A percentile compares a stretch with the other conserved stretches of the same genome.
These are phyloP conservation scores for Sminthurides bifidus DNA, from an alignment of 1,140 invertebrate species.

Conservation along the genomic window DNA sequence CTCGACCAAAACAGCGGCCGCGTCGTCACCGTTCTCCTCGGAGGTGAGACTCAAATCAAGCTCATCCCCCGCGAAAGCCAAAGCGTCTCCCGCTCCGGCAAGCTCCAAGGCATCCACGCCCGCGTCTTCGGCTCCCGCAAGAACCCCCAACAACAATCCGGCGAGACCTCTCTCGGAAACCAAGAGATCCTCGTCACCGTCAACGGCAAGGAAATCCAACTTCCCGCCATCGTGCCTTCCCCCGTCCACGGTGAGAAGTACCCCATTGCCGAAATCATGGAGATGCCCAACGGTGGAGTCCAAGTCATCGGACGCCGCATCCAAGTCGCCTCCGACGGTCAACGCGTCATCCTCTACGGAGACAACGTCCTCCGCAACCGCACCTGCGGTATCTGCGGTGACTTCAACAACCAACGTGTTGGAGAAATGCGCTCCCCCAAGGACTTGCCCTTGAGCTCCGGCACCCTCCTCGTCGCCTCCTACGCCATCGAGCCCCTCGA, in stretches of 20 bases:
- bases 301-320: conserved; percentile 20
- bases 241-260: conserved; percentile 7
- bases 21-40: conserved; percentile 17
- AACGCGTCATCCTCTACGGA: conserved; percentile 16
- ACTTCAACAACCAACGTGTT: conserved; percentile 26
- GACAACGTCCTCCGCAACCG: conserved; percentile 16
- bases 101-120: background rate
- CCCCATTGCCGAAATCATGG: conserved; percentile 19
- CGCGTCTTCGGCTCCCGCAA: background rate
- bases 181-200: conserved; percentile 14
- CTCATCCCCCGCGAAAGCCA: background rate
- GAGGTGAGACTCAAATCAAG: conserved; percentile 19
- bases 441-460: conserved; percentile 23
- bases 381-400: conserved; percentile 29
- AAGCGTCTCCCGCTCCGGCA: background rate
- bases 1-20: conserved; percentile 10
- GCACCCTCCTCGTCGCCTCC: conserved; percentile 24
- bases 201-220: background rate
- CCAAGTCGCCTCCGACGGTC: conserved; percentile 21
- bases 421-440: conserved; percentile 25
- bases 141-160: background rate
- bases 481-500: conserved; percentile 16
- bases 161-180: conserved; percentile 20
- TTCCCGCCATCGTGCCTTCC: no score
- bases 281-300: conserved; percentile 24